Base-by-base conservation (phyloP, 2,113 vertebrate genomes). In the Parus major region DNA sequence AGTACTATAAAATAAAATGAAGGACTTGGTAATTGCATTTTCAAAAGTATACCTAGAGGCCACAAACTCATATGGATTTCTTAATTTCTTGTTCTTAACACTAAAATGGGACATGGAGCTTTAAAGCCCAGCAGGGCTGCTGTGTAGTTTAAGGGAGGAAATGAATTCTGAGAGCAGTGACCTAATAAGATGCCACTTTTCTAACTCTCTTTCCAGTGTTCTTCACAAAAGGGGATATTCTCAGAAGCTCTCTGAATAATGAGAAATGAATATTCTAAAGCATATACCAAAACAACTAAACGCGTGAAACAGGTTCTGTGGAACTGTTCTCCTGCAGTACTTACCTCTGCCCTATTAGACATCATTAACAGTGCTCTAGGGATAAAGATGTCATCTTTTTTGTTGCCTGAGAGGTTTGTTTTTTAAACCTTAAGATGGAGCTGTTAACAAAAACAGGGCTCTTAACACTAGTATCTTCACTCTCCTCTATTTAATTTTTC, bases 1-100 rank as follows among this genome's bases (percentile, higher is more conserved):
- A 93, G 21, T 63, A 75, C 47, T 92, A 46, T 73, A 63, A 96
- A 96, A 86, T 82, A 96, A 92, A 97, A 92, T 78, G 5, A n/a
- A 79, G 41, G 73, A 82, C 36, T 17, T 59, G 18, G 31, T 93
- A 94, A 92, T 64, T 91, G 75, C 7, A 84, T 82, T 94, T 94
- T 95, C 59, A 57, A 84, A 92, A 73, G 49, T 50, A 47, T 88
- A 85, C 20, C 56, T 85, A 66, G 75, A 92, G 97, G 36, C 49
- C 21, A 90, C 15, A 92, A 9, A 41, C 29, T 80, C 33, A 53
- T 63, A 93, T 21, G 18, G 39, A 88, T 95, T 97, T 93, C 79
- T 92, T 95, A 7, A 75, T 90, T 83, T 96, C 59, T 88, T 91
- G 7, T 56, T 94, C 66, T 78, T 72, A 87, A 36, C 44, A 92